Conservation (phyloP, 2,797 vertebrate species). For the Brachyalestes nurse region DNA sequence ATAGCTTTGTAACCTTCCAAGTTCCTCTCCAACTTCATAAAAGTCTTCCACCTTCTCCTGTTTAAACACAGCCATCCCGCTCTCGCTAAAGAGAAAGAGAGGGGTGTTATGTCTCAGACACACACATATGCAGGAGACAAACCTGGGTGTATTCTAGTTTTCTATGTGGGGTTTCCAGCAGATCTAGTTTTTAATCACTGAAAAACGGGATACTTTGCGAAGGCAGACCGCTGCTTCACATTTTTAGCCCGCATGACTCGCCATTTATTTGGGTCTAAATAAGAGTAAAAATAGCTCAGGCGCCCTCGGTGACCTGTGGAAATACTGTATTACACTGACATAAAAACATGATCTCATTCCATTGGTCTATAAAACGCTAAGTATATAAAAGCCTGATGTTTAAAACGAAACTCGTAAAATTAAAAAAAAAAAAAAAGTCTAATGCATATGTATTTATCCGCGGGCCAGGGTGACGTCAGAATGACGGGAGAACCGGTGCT, state of each 20-base stretch:
- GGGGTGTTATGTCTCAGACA: too few relatives aligned
- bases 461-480: too few relatives aligned
- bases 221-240: background rate
- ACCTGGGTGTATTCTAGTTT: too few relatives aligned
- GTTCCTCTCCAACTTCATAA: constrained; percentile 90
- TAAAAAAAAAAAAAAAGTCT: too few relatives aligned
- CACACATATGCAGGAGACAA: too few relatives aligned
- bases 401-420: background rate
- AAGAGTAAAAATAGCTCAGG: constrained; percentile 4
- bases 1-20: constrained; percentile 84
- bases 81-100: background rate
- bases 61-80: constrained; percentile 89
- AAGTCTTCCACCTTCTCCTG: constrained; percentile 92
- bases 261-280: background rate
- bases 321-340: constrained; percentile 5
- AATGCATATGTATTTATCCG: too few relatives aligned
- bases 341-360: background rate
- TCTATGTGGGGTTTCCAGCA: too few relatives aligned
- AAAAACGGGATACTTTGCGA: too few relatives aligned
- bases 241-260: background rate
- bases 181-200: too few relatives aligned
- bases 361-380: background rate
- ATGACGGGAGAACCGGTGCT: too few relatives aligned
- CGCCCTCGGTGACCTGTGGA: background rate
- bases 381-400: background rate